Evolutionary conservation across 2,888 invertebrate genomes (phyloP).

Genomic region (Rhodophaea formosa): DNA sequence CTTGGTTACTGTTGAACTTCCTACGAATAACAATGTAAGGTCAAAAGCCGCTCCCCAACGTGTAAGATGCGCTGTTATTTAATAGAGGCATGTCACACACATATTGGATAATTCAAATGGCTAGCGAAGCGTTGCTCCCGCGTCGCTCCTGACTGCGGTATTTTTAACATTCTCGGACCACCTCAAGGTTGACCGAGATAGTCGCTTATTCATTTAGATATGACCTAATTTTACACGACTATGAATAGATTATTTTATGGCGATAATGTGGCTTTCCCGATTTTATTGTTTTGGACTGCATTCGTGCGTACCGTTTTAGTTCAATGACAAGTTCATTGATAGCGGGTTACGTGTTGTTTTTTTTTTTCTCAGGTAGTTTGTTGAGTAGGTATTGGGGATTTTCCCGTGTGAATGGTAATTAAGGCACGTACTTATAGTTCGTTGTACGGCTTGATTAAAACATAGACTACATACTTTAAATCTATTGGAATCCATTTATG

Average conservation of each 20-base stretch:
- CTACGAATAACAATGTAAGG: neutral
- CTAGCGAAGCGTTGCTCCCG: constrained; percentile 40
- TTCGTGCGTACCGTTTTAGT: constrained; percentile 10
- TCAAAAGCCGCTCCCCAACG: constrained; percentile 1
- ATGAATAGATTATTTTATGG: constrained; percentile 45
- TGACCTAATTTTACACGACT: constrained; percentile 74
- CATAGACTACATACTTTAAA: too few relatives aligned
- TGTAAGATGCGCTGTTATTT: constrained; percentile 1
- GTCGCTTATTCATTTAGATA: constrained; percentile 75
- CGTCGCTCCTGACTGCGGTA: constrained; percentile 59
- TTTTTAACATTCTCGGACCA: constrained; percentile 81
- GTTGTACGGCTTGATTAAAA: too few relatives aligned
- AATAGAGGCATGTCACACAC: neutral
- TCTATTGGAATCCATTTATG: too few relatives aligned
- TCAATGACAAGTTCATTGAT: constrained; percentile 34
- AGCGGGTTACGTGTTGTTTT: constrained; percentile 16
- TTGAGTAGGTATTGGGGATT: too few relatives aligned
- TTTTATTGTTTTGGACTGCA: constrained; percentile 8
- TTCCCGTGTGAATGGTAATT: too few relatives aligned
- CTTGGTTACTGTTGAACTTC: too few relatives aligned
- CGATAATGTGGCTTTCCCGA: neutral
- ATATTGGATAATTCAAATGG: constrained; percentile 54
- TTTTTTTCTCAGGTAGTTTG: neutral
- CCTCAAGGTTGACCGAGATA: constrained; percentile 78
- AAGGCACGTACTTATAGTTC: too few relatives aligned